Base-by-base conservation (phyloP, 2,888 invertebrate genomes). In the Laspeyria flexula region DNA sequence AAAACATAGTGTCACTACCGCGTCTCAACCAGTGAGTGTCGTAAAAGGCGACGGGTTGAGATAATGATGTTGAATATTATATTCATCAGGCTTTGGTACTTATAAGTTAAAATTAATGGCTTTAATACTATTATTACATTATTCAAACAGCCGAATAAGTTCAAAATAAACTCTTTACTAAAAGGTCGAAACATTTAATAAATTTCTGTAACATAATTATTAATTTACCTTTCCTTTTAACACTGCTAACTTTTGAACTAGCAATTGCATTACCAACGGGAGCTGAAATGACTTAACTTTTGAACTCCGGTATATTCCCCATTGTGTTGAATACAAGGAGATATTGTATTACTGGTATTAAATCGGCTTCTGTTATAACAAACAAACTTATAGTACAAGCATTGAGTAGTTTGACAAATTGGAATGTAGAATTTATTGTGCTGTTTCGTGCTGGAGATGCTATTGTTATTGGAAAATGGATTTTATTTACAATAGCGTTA, bases 181-280 rank as follows among this genome's bases (percentile, higher is more conserved):
- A n/a, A 46, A 42, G 29, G 23, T 16, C 30, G 27, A 23, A 34
- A 40, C 39, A 43, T 38, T 21, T 35, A 18, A 48, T 55, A 44
- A 57, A 53, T 40, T 57, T 57, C 31, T 18, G 15, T 41, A 53
- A 52, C 53, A 48, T 51, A 61, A 57, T 50, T 38, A 50, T 52
- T 52, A 70, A 57, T 43, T 44, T 15, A 31, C 15, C 15, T 48
- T 49, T 41, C 55, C 44, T 52, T 53, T 42, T 38, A 52, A 45
- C 48, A 21, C 13, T 45, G 34, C 42, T 25, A 37, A 43, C 54
- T 71, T 55, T 43, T 21, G 39, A 61, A 62, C 52, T 48, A 58
- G 56, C 66, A 66, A 67, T 71, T 59, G 64, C 52, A 55, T 67
- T 63, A 56, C 42, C 7, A 45, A 41, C 37, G 6, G 50, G 35